Percentiles rank a stretch among this genome's conserved stretches.
Conservation (phyloP, 2,888 invertebrate genomes). For the Campoplex capitator region DNA sequence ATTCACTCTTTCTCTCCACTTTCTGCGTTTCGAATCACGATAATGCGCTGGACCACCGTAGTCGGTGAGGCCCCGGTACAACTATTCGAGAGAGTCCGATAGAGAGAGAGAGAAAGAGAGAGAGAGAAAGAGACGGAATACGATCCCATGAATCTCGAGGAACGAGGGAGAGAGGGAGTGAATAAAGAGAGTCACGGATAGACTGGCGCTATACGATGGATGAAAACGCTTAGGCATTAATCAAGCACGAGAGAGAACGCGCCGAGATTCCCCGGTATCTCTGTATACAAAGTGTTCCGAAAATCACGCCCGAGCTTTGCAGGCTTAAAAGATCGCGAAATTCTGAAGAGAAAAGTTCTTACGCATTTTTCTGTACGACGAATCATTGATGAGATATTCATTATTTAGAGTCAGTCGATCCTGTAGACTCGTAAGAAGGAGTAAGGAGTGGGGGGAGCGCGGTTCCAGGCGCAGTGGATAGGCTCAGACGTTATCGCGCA, state of each 20-base stretch:
- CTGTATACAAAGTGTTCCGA: neutral
- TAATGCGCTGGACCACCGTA: conserved; percentile 75
- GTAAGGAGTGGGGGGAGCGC: no score
- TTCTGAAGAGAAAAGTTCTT: neutral
- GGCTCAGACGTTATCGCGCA: no score
- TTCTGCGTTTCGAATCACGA: conserved; percentile 67
- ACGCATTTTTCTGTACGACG: neutral
- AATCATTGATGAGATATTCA: neutral
- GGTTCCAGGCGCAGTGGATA: no score
- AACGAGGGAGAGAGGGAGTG: conserved; percentile 28
- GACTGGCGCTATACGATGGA: conserved; percentile 53
- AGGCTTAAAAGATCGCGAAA: neutral
- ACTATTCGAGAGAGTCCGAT: conserved; percentile 55
- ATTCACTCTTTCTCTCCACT: conserved; percentile 65
- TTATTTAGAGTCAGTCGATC: neutral
- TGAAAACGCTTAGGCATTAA: conserved; percentile 60
- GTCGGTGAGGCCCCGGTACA: conserved; percentile 62
- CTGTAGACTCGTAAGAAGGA: no score
- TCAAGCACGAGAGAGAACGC: conserved; percentile 60
- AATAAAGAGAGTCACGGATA: conserved; percentile 53
- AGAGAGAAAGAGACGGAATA: conserved; percentile 13
- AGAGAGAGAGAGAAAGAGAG: no score
- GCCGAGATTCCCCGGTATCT: conserved; percentile 31
- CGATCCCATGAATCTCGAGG: conserved; percentile 61
- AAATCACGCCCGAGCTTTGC: neutral